These are phyloP conservation scores for Arbacia lixula DNA, from an alignment of 53 echinoderm and acorn worm genomes.

Conservation along the genomic window DNA sequence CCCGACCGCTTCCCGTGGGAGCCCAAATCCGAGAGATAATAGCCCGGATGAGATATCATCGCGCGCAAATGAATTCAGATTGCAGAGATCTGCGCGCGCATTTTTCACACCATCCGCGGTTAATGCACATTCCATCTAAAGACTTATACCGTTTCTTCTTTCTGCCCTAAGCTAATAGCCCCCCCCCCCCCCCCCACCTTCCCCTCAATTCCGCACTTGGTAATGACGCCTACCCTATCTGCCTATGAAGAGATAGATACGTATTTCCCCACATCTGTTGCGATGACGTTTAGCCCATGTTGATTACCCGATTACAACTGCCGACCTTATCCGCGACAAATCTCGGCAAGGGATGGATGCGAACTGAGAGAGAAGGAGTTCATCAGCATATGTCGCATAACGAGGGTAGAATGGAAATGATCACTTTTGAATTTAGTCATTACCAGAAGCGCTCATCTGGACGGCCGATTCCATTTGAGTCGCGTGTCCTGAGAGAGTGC, in stretches of 20 bases:
- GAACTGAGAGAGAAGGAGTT: not conserved
- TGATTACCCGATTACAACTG: constrained; percentile 18
- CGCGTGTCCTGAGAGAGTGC: constrained; percentile 31
- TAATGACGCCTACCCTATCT: no score
- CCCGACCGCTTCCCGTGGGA: not conserved
- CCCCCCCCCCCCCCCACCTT: no score
- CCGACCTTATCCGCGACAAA: constrained; percentile 6
- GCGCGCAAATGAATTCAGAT: constrained; percentile 44
- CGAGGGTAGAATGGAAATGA: constrained; percentile 41
- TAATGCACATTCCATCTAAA: no score
- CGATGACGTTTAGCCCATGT: constrained; percentile 42
- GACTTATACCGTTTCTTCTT: no score
- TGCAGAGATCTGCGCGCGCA: constrained; percentile 5
- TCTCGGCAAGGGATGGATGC: not conserved
- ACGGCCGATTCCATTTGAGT: constrained; percentile 35
- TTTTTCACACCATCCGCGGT: constrained; percentile 38
- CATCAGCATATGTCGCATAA: constrained; percentile 48
- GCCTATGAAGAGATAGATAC: no score
- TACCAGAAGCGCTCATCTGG: constrained; percentile 35
- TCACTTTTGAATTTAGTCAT: constrained; percentile 22
- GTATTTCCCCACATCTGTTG: constrained; percentile 39
- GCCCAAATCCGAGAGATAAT: constrained; percentile 32
- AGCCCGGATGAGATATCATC: constrained; percentile 37
- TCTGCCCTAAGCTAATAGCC: no score
- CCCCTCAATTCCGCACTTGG: no score